Base-by-base conservation (phyloP, 2,797 vertebrate species). In the Lateolabrax maculatus region DNA sequence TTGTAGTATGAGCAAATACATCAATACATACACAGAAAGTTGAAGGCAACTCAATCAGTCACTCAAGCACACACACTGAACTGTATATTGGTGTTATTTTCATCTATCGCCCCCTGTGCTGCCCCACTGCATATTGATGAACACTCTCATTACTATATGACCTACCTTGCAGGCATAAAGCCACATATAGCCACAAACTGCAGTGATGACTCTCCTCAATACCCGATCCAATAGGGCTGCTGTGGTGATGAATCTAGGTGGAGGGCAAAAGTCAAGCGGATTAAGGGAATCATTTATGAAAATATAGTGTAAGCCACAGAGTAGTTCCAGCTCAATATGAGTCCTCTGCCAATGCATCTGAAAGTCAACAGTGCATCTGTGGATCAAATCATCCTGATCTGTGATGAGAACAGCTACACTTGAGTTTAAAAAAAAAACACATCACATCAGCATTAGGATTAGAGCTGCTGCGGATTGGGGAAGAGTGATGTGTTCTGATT, bases 251-350 rank as follows among this genome's bases (percentile, higher is more conserved):
- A 77, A 86, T 85, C 75, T 79, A 61, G 83, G 82, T 68, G 74
- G 53, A 60, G 81, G 85, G 87, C 44, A 67, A 71, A 77, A n/a
- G 84, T 88, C 76, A 68, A 71, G 71, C 0, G 19, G 85, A 86
- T 89, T 89, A 87, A 89, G 52, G 52, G 81, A 80, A 83, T 81
- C 65, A 56, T 84, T 85, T 86, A 68, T 88, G 67, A 71, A 84
- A 86, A 89, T 90, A 84, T 76, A 78, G 44, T 67, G 68, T 83
- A 77, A 90, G 85, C 84, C 71, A 48, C 62, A 51, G 82, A 83
- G 61, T 56, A 16, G 60, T 44, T 79, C 64, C 53, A 52, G 67
- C 61, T 72, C 67, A 12, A 13, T 49, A 10, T 3, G 65, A 75
- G 41, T 41, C 66, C 23, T 71, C 57, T 51, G 67, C 25, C 25